Evolutionary conservation across 2,888 invertebrate species (phyloP).

Genomic region (Heteromurus nitidus): DNA sequence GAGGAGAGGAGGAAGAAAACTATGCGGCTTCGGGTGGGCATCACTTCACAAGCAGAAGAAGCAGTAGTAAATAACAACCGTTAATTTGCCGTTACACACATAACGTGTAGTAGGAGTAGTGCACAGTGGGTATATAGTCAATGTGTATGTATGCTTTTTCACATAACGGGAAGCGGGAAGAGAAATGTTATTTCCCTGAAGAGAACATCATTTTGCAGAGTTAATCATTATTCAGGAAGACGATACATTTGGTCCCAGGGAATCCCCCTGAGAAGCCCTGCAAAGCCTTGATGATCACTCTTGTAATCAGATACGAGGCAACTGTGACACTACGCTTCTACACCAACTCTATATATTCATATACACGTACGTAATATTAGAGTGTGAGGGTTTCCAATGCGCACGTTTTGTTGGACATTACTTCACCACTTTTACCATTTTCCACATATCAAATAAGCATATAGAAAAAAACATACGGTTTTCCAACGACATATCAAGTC

Average conservation of each 20-base stretch:
- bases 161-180: constrained; percentile 12
- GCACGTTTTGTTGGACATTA: no score
- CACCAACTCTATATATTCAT: background rate
- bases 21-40: background rate
- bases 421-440: no score
- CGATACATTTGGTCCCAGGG: constrained; percentile 72
- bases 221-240: constrained; percentile 74
- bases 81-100: constrained; percentile 55
- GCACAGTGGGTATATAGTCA: no score
- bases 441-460: no score
- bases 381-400: no score
- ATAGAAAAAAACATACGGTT: no score
- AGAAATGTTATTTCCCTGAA: constrained; percentile 72
- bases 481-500: no score
- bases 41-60: background rate
- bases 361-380: background rate
- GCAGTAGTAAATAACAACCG: constrained; percentile 58
- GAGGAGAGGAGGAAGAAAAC: constrained; percentile 7
- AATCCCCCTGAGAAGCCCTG: constrained; percentile 71
- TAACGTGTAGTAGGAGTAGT: background rate
- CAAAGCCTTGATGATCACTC: constrained; percentile 71
- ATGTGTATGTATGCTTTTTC: background rate
- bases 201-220: constrained; percentile 73
- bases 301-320: constrained; percentile 73
- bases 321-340: constrained; percentile 66